Percentiles rank a stretch among this genome's conserved stretches.
phyloP scores from a whole-genome alignment of 2,797 vertebrate species.

The Chrysocyon brachyurus region DNA sequence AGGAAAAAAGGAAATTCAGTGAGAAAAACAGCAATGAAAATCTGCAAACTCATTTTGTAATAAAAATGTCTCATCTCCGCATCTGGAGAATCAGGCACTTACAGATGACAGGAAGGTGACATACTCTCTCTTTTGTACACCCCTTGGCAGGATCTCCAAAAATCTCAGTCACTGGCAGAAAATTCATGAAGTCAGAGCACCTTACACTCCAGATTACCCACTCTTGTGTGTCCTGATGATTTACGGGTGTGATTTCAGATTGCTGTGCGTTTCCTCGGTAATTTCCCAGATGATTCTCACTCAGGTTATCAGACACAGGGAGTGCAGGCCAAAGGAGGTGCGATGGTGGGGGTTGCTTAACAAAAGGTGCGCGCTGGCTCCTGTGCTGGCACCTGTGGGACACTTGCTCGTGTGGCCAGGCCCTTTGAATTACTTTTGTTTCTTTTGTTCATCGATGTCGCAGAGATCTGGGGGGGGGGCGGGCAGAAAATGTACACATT shows the following conservation, averaged over 20 bases:
- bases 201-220: not conserved
- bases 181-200: not conserved
- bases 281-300: not conserved
- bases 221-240: not conserved
- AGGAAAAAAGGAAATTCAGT: not conserved
- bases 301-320: not conserved
- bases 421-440: not conserved
- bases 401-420: fast-evolving
- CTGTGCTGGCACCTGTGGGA: fast-evolving
- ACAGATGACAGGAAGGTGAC: not conserved
- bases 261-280: not conserved
- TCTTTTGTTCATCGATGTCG: not conserved
- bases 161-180: not conserved
- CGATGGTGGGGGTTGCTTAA: not conserved
- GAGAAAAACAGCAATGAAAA: conserved; percentile 35
- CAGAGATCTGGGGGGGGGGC: not conserved
- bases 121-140: not conserved
- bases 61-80: conserved; percentile 13
- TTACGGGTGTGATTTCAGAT: not conserved
- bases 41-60: conserved; percentile 38
- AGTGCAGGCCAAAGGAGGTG: not conserved
- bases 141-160: not conserved
- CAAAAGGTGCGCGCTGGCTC: fast-evolving
- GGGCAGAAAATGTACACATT: not conserved
- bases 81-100: conserved; percentile 35